These are phyloP conservation scores for Anoplopoma fimbria DNA, from an alignment of 2,113 vertebrate species.

Conservation along the genomic window DNA sequence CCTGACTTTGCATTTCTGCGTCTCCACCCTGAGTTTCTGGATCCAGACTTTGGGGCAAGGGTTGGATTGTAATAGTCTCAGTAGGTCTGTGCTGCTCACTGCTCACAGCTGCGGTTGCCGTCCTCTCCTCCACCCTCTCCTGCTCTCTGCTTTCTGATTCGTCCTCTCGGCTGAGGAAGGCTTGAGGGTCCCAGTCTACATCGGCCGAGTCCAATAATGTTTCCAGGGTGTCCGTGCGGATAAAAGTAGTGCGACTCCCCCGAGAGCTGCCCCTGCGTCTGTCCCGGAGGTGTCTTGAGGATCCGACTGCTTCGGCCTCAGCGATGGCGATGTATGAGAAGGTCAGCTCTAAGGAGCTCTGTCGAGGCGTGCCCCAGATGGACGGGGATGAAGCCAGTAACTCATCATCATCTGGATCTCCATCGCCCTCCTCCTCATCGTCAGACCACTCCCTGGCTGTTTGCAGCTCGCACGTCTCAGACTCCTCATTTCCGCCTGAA, in stretches of 20 bases:
- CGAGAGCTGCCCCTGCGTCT: slow-evolving; percentile 72
- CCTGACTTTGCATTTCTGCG: slow-evolving; percentile 50
- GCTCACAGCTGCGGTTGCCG: background rate
- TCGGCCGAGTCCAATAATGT: slow-evolving; percentile 79
- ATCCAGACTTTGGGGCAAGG: slow-evolving; percentile 45
- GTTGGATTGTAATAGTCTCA: slow-evolving; percentile 56
- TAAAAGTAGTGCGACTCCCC: slow-evolving; percentile 68
- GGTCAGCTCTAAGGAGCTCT: slow-evolving; percentile 87
- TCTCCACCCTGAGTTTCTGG: slow-evolving; percentile 56
- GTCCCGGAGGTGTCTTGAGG: slow-evolving; percentile 72
- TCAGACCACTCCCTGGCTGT: slow-evolving; percentile 92
- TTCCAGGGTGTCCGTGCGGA: slow-evolving; percentile 81
- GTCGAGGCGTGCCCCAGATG: slow-evolving; percentile 88
- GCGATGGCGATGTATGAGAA: slow-evolving; percentile 92
- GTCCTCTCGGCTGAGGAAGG: slow-evolving; percentile 63
- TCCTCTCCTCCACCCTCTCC: slow-evolving; percentile 27
- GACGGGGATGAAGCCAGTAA: slow-evolving; percentile 81
- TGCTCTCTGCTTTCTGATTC: slow-evolving; percentile 53
- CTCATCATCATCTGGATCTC: slow-evolving; percentile 83
- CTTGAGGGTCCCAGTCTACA: slow-evolving; percentile 79
- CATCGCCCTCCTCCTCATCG: slow-evolving; percentile 78
- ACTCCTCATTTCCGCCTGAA: slow-evolving; percentile 91
- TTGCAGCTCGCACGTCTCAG: slow-evolving; percentile 89
- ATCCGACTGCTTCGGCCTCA: slow-evolving; percentile 74
- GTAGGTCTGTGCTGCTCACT: slow-evolving; percentile 39